Percentiles rank a stretch among this genome's conserved stretches.
Conservation (phyloP, 2,113 vertebrate species). For the Gallinago media region DNA sequence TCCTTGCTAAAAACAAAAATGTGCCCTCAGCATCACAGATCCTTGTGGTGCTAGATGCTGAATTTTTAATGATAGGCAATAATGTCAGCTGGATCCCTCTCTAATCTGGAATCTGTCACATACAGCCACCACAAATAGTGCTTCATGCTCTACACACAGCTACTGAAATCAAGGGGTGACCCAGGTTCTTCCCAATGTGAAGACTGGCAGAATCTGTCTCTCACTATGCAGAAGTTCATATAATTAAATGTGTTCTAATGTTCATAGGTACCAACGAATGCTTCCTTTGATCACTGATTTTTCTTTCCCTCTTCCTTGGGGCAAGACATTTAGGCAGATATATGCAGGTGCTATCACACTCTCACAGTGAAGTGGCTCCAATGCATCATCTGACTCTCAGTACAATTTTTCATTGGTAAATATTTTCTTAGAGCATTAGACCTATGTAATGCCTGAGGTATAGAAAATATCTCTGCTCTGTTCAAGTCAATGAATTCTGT, state of each 20-base stretch:
- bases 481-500: not conserved
- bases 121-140: not conserved
- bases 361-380: not conserved
- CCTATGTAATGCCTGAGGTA: not conserved
- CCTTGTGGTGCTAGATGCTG: not conserved
- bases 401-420: slow-evolving; percentile 11
- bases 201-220: not conserved
- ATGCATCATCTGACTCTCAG: not conserved
- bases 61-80: slow-evolving; percentile 28
- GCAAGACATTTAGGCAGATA: not conserved
- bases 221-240: not conserved
- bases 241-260: not conserved
- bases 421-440: not conserved
- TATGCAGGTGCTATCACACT: not conserved
- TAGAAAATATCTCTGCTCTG: not conserved
- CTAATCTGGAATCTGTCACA: not conserved
- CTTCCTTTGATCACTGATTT: not conserved
- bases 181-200: not conserved
- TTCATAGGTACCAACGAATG: not conserved
- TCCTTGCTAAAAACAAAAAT: slow-evolving; percentile 32
- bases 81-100: not conserved
- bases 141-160: not conserved
- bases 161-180: not conserved
- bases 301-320: not conserved
- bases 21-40: slow-evolving; percentile 1